Percentiles rank a stretch among this genome's conserved stretches.
Evolutionary conservation across 1,140 invertebrate genomes (phyloP).

Genomic region (Nephila pilipes): DNA sequence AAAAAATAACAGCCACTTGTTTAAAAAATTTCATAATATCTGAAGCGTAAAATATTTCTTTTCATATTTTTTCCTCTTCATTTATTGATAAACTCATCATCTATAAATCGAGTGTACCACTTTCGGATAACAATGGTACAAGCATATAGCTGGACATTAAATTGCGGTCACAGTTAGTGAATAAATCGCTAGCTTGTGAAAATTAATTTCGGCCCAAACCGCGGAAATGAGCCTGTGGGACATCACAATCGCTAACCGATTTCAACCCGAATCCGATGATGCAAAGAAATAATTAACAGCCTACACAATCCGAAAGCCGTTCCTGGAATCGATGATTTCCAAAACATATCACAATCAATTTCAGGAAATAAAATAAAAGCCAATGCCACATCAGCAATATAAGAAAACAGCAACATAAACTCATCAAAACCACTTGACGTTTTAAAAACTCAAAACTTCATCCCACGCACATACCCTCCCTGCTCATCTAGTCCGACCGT

Average conservation of each 20-base stretch:
- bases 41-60: neutral
- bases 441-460: conserved; percentile 26
- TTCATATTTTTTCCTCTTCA: no score
- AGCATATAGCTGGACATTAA: neutral
- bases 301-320: neutral
- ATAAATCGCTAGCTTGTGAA: conserved; percentile 1
- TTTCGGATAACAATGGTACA: neutral
- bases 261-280: neutral
- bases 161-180: neutral
- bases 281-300: conserved; percentile 26
- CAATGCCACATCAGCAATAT: no score
- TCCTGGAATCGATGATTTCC: neutral
- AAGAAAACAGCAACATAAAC: neutral
- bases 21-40: no score
- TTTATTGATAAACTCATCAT: neutral
- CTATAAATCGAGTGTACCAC: neutral
- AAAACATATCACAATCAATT: neutral
- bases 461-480: no score
- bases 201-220: neutral
- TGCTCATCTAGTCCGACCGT: neutral
- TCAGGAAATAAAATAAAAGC: neutral
- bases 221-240: conserved; percentile 5
- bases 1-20: no score
- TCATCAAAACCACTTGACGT: conserved; percentile 15
- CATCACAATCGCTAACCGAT: neutral